These are phyloP conservation scores for Diglossa brunneiventris DNA, from an alignment of 2,113 vertebrate species.

Conservation along the genomic window DNA sequence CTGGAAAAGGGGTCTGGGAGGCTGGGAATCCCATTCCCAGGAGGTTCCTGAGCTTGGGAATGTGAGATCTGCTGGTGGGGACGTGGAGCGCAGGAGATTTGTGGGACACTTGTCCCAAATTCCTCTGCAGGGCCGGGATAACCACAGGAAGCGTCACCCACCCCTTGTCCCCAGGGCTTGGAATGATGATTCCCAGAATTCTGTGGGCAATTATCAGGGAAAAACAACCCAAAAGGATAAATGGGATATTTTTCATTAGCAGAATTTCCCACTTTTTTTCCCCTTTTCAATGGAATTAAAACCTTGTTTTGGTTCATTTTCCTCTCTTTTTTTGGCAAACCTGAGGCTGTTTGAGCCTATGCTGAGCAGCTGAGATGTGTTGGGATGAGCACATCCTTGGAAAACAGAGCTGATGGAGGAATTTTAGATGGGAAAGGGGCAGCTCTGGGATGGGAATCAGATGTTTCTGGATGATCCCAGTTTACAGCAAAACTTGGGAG, in stretches of 20 bases:
- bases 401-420: background rate
- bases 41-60: background rate
- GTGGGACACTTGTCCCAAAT: background rate
- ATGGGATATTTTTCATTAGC: background rate
- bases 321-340: background rate
- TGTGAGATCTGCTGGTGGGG: rapidly evolving
- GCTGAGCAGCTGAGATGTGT: background rate
- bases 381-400: background rate
- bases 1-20: background rate
- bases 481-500: background rate
- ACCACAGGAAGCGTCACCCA: rapidly evolving
- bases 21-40: background rate
- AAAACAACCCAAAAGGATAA: background rate
- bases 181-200: background rate
- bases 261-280: background rate
- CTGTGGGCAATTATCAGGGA: rapidly evolving
- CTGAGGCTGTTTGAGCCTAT: background rate
- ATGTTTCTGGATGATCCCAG: background rate
- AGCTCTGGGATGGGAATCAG: background rate
- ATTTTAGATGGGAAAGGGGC: background rate
- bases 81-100: rapidly evolving
- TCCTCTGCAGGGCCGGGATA: background rate
- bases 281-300: background rate
- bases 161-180: background rate
- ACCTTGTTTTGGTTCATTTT: background rate